Evolutionary conservation across 2,888 invertebrate species (phyloP), one percentile per base, ranked within the genome.

Genomic region (Tineola bisselliella): DNA sequence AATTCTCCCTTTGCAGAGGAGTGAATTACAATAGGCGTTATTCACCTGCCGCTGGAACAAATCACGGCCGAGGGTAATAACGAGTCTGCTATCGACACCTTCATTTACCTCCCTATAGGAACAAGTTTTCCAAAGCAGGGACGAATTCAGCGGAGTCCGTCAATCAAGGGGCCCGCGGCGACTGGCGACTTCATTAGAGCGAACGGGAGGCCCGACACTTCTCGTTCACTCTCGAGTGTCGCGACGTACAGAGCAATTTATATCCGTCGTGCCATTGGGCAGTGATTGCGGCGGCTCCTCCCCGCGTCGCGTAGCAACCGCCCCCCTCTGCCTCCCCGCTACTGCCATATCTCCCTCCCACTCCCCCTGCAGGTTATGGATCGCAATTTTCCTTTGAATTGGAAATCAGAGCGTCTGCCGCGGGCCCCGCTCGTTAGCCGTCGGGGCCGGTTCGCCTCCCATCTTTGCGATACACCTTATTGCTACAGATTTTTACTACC

Each of bases 251-350:
- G 81, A 86, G 81, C 88, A 87, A 88, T 88, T 88, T 88, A 88
- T 88, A 88, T 84, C 87, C 84, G 87, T 84, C 88, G 86, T 81
- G 82, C 88, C 76, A 88, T 88, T 88, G 88, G 86, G 84, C 88
- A 83, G 87, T 86, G 88, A 88, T 88, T 88, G 82, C 79, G 75
- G 86, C 78, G 84, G 77, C 88, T 87, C 88, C 89, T 87, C 89
- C 90, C 90, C 87, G 88, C 90, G 90, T 90, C 87, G 81, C 89
- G 81, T 89, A 86, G 88, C 88, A 84, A 90, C 90, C 86, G 79
- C 66, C 62, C 66, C 70, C 61, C 59, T 58, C 62, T 33, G 57
- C 58, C 62, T 60, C 44, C 56, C 62, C 44, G 30, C 70, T 69
- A 69, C 70, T 67, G 68, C 75, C 79, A 82, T 87, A 79, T 76